Evolutionary conservation across 2,888 invertebrate species (phyloP).

Genomic region (Andrena fulva): DNA sequence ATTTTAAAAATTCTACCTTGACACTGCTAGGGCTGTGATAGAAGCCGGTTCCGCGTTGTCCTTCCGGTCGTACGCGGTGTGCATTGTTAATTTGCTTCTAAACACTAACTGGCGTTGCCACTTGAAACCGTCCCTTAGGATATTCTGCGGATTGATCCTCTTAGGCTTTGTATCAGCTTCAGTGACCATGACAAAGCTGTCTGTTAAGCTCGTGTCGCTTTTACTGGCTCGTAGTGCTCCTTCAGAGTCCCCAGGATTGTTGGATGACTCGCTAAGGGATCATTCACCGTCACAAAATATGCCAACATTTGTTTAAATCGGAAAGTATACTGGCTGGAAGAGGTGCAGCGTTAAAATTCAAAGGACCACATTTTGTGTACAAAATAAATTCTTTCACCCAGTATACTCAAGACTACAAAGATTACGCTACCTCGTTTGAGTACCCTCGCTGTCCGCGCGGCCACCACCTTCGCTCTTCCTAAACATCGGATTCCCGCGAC

Average conservation of each 20-base stretch:
- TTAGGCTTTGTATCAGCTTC: conserved; percentile 86
- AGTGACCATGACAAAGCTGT: conserved; percentile 94
- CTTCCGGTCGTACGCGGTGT: conserved; percentile 97
- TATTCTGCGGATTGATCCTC: conserved; percentile 83
- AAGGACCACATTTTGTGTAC: too few species aligned
- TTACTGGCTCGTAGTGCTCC: conserved; percentile 92
- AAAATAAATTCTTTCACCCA: too few species aligned
- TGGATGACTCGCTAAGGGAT: conserved; percentile 74
- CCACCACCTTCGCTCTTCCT: conserved; percentile 88
- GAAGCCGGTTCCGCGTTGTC: conserved; percentile 99
- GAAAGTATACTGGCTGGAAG: too few species aligned
- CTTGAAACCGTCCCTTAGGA: conserved; percentile 88
- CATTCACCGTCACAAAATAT: neutral
- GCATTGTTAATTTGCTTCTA: conserved; percentile 98
- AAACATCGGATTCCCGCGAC: conserved; percentile 89
- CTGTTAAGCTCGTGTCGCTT: conserved; percentile 95
- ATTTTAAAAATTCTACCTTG: conserved; percentile 86
- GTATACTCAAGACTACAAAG: too few species aligned
- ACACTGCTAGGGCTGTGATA: conserved; percentile 96
- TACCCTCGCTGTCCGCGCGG: conserved; percentile 83
- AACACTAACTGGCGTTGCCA: conserved; percentile 97
- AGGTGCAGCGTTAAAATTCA: neutral
- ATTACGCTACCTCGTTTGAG: conserved; percentile 77
- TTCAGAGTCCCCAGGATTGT: conserved; percentile 77
- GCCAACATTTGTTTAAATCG: neutral